Conservation (phyloP, 2,888 invertebrate species). For the Frankliniella intonsa region DNA sequence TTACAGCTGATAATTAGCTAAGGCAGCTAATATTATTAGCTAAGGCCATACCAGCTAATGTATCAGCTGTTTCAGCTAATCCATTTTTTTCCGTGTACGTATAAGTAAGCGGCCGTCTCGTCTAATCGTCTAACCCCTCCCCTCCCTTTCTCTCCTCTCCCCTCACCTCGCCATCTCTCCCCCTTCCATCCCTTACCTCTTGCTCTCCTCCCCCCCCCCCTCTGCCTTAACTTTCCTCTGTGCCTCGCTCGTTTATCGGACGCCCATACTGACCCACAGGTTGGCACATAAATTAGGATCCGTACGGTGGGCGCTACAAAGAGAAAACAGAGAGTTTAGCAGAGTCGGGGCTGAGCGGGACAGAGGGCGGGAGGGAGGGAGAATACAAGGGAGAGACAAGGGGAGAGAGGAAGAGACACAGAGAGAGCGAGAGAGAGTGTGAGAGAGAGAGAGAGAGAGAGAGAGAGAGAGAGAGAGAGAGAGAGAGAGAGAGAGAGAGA, state of each 20-base stretch:
- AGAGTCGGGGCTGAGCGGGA: background rate
- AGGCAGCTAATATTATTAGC: too few relatives aligned
- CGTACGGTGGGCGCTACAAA: too few relatives aligned
- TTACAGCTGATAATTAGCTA: too few relatives aligned
- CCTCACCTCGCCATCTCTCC: background rate
- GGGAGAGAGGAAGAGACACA: background rate
- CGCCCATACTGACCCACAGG: background rate
- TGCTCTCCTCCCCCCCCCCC: background rate
- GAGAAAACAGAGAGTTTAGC: background rate
- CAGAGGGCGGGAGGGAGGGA: background rate
- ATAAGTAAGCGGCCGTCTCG: too few relatives aligned
- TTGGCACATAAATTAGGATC: background rate
- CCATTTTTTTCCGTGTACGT: too few relatives aligned
- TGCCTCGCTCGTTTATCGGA: background rate
- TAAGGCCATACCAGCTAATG: too few relatives aligned
- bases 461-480: constrained; percentile 9
- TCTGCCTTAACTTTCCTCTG: background rate
- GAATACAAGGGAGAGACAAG: background rate
- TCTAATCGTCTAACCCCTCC: too few relatives aligned
- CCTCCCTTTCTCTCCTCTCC: too few relatives aligned
- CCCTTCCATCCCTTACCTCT: background rate
- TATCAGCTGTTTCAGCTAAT: too few relatives aligned
- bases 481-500: constrained; percentile 28
- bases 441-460: too few relatives aligned
- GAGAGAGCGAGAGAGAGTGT: too few relatives aligned